A percentile compares a stretch with the other conserved stretches of the same genome.
Conservation (phyloP, 2,888 invertebrate genomes). For the Bhutanitis thaidina region DNA sequence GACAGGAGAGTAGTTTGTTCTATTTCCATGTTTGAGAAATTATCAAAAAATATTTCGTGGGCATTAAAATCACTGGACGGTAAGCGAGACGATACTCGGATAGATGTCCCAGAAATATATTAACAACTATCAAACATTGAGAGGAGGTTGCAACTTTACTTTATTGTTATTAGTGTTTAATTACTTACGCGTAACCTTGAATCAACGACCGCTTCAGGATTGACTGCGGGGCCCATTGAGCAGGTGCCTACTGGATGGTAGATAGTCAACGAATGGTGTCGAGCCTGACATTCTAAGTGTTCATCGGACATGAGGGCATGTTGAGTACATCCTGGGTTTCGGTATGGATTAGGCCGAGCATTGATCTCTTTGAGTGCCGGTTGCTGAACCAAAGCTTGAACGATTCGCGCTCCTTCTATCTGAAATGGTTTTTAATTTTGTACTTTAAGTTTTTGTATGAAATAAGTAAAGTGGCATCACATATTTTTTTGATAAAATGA, state of each 20-base stretch:
- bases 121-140: too few relatives aligned
- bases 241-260: constrained; percentile 91
- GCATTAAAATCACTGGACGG: too few relatives aligned
- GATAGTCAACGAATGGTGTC: constrained; percentile 88
- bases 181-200: constrained; percentile 74
- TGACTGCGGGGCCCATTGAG: constrained; percentile 85
- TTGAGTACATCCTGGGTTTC: constrained; percentile 83
- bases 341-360: constrained; percentile 81
- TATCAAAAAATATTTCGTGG: too few relatives aligned
- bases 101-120: too few relatives aligned
- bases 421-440: constrained; percentile 38
- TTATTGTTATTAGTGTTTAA: too few relatives aligned
- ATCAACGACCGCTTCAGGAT: constrained; percentile 84
- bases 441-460: too few relatives aligned
- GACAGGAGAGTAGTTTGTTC: too few relatives aligned
- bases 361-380: constrained; percentile 81
- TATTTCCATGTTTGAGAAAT: too few relatives aligned
- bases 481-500: too few relatives aligned
- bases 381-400: constrained; percentile 80
- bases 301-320: constrained; percentile 84
- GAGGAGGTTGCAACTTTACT: too few relatives aligned
- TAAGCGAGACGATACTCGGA: too few relatives aligned
- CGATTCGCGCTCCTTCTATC: constrained; percentile 88
- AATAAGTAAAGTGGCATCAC: too few relatives aligned
- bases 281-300: constrained; percentile 87